Conservation (phyloP, 2,797 vertebrate genomes). For the Silurus lanzhouensis region DNA sequence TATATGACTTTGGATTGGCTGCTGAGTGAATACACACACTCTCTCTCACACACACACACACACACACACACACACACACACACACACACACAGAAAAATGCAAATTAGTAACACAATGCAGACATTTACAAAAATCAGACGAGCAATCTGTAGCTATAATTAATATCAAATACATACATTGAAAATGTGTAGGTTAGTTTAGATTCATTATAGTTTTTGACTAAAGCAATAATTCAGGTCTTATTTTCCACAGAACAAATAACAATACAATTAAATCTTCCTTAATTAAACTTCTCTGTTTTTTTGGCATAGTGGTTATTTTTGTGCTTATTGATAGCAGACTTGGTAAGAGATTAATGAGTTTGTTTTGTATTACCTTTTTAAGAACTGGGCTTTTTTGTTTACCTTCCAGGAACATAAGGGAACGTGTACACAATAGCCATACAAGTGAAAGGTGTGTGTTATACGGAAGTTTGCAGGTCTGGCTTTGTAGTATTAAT, state of each 20-base stretch:
- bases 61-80: too few relatives aligned
- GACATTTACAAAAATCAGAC: too few relatives aligned
- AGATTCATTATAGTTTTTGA: background rate
- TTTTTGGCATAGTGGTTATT: background rate
- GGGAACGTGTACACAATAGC: background rate
- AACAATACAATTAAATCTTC: background rate
- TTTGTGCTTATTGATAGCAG: background rate
- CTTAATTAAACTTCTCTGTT: background rate
- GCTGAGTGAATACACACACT: too few relatives aligned
- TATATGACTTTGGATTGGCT: too few relatives aligned
- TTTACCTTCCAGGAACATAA: background rate
- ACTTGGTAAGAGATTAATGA: background rate
- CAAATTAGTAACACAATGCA: too few relatives aligned
- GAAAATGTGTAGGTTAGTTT: too few relatives aligned
- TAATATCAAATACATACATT: too few relatives aligned
- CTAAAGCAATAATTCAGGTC: background rate
- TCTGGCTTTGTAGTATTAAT: background rate
- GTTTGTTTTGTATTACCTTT: background rate
- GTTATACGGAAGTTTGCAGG: background rate
- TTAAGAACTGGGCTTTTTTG: background rate
- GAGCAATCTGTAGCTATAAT: too few relatives aligned
- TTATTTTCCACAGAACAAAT: background rate
- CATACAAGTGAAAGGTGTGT: background rate
- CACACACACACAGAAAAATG: too few relatives aligned
- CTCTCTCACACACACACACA: too few relatives aligned